These are phyloP conservation scores for Toxostoma redivivum DNA, from an alignment of 2,113 vertebrate species.

Conservation along the genomic window DNA sequence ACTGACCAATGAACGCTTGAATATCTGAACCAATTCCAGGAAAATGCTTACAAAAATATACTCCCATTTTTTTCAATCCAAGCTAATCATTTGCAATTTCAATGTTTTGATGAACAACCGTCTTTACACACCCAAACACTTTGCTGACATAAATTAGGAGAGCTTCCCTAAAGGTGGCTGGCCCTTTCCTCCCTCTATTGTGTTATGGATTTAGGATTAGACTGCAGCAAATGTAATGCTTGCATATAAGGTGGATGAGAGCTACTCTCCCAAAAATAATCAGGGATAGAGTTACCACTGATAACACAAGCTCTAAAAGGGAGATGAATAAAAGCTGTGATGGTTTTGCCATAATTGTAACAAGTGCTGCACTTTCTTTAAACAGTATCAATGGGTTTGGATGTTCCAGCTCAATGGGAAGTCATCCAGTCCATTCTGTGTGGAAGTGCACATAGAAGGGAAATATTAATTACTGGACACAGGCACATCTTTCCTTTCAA, in stretches of 20 bases:
- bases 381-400: not conserved
- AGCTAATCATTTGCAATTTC: not conserved
- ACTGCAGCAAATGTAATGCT: not conserved
- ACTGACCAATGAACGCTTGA: not conserved
- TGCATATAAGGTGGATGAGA: not conserved
- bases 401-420: not conserved
- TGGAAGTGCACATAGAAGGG: not conserved
- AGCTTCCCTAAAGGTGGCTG: not conserved
- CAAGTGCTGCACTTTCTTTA: not conserved
- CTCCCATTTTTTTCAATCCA: not conserved
- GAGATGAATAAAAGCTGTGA: not conserved
- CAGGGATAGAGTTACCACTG: not conserved
- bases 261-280: conserved; percentile 15
- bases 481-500: not conserved
- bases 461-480: not conserved
- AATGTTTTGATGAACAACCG: not conserved
- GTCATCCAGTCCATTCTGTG: not conserved
- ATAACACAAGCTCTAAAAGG: not conserved
- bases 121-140: not conserved
- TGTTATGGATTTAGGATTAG: not conserved
- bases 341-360: not conserved
- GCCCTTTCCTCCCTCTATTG: not conserved
- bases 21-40: not conserved
- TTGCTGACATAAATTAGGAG: not conserved
- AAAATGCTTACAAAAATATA: not conserved